phyloP scores from a whole-genome alignment of 1,140 invertebrate genomes.

The Aphelinus certus region DNA sequence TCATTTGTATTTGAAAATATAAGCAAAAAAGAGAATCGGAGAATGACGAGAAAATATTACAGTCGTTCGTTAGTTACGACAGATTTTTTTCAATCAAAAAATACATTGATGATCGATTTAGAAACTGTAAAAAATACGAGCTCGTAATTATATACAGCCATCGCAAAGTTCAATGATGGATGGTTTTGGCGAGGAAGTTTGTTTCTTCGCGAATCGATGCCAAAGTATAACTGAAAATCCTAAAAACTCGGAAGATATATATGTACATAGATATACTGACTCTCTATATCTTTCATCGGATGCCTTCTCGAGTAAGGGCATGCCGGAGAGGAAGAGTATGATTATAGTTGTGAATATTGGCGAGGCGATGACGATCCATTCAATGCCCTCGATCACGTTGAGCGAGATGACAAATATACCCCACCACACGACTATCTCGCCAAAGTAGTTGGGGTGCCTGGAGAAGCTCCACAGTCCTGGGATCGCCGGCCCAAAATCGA shows the following conservation, averaged over 20 bases:
- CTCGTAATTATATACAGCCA: too few species aligned
- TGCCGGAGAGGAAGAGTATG: slow-evolving; percentile 88
- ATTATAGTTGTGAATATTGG: slow-evolving; percentile 90
- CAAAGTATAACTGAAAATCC: too few species aligned
- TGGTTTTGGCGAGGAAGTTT: too few species aligned
- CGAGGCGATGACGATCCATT: slow-evolving; percentile 86
- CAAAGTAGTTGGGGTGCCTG: slow-evolving; percentile 95
- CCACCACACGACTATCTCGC: slow-evolving; percentile 94
- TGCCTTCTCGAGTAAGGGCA: slow-evolving; percentile 84
- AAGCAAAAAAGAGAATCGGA: too few species aligned
- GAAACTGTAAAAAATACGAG: too few species aligned
- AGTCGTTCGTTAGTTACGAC: too few species aligned
- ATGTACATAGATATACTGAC: slow-evolving; percentile 68
- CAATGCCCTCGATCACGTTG: slow-evolving; percentile 81
- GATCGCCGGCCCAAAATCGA: slow-evolving; percentile 29
- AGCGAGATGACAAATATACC: slow-evolving; percentile 90
- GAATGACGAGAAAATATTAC: too few species aligned
- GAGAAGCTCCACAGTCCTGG: slow-evolving; percentile 88
- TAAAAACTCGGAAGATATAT: background rate
- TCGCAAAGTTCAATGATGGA: too few species aligned
- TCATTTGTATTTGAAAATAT: too few species aligned
- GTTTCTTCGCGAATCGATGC: too few species aligned
- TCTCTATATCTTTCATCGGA: slow-evolving; percentile 88
- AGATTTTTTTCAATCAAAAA: too few species aligned
- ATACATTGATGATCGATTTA: too few species aligned